Evolutionary conservation across 2,797 vertebrate species (phyloP), one percentile per base, ranked within the genome.

Genomic region (Anas georgica): DNA sequence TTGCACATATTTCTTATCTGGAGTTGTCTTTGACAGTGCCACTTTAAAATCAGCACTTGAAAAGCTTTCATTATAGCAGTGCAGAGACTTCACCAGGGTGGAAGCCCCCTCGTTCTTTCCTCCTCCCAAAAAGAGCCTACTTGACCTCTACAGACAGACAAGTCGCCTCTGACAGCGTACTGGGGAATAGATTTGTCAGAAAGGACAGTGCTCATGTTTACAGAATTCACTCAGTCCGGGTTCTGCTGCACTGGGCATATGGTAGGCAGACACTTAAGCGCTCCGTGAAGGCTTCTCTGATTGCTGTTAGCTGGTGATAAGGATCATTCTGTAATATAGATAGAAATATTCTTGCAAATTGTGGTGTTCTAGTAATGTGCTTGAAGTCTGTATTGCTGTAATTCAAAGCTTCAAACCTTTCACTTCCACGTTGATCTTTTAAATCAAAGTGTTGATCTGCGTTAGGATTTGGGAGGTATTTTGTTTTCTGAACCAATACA

Each of bases 401-500:
- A 35, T 6, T 82, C 55, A 59, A 64, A 60, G 12, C 28, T 60
- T 78, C 67, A 92, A 56, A 73, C 16, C 12, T 28, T 63, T 68
- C 21, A 59, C 22, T 78, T 90, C 48, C 33, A 43, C 6, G 2
- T 0, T 41, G 59, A 46, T 9, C 45, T 88, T 75, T 72, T 62
- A 75, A 81, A 50, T 72, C 39, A n/a, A 58, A 90, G 35, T 20
- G 16, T 83, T 79, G 69, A 37, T 70, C 60, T 88, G 74, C 20
- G 9, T 72, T 86, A 94, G 35, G 78, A 84, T 56, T 75, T 56
- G 45, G 12, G 77, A 63, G n/a, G 21, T 72, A 88, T 52, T 83
- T 74, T 4, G 48, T 78, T 86, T 77, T 81, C 55, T 54, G 33
- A 52, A 82, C 7, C 5, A 5, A 9, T 39, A 9, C 8, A 35